These are phyloP conservation scores for Calyptomena viridis DNA, from an alignment of 2,113 vertebrate genomes.

Conservation along the genomic window DNA sequence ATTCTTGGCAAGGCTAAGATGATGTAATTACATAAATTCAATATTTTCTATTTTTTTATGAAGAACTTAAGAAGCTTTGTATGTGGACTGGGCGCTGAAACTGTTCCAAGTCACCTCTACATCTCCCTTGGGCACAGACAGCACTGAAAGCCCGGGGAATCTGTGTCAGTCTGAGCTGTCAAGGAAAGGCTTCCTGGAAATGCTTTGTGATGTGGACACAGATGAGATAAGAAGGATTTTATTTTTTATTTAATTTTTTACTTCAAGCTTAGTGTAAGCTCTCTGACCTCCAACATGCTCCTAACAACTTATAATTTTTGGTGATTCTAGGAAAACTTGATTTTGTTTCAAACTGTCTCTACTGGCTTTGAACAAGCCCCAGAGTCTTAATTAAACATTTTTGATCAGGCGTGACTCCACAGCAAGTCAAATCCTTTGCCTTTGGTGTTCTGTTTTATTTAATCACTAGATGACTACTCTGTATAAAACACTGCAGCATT, in stretches of 20 bases:
- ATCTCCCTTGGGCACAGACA: background rate
- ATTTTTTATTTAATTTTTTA: background rate
- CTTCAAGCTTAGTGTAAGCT: background rate
- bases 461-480: background rate
- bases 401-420: background rate
- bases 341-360: background rate
- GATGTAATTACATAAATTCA: background rate
- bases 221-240: background rate
- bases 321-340: background rate
- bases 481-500: background rate
- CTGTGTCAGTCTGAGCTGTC: background rate
- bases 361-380: constrained; percentile 10
- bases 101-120: background rate
- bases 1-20: background rate
- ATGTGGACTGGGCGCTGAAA: background rate
- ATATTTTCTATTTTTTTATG: background rate
- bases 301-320: background rate
- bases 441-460: constrained; percentile 41
- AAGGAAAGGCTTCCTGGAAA: background rate
- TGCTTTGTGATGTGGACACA: background rate
- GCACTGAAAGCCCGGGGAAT: background rate
- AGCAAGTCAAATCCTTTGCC: constrained; percentile 17
- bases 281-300: background rate
- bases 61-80: background rate
- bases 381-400: constrained; percentile 35